Base-by-base conservation (phyloP, 1,140 invertebrate genomes). In the Euwallacea fornicatus region DNA sequence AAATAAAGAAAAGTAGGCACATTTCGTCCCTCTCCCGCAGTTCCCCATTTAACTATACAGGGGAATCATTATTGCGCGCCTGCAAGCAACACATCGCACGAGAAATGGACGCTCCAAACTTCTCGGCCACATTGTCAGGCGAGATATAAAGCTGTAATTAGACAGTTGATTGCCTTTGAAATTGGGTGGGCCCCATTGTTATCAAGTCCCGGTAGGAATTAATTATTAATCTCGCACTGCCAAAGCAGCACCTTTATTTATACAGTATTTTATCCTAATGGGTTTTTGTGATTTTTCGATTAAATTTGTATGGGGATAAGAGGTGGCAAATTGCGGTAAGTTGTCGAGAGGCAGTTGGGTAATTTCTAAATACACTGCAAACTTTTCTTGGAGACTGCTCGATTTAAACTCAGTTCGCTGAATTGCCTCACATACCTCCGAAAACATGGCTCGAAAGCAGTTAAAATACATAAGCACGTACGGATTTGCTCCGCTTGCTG, bases 101-200 rank as follows among this genome's bases (percentile, higher is more conserved):
- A 67, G 54, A 67, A 67, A 58, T 67, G 46, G 55, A 43, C 65
- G 56, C 59, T 59, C 56, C 65, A 46, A 67, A 67, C 65, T 59
- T 67, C 65, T 67, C 65, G 15, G 43, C 54, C 55, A 46, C 65
- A 58, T 67, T 67, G 65, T 67, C 65, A 58, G 54, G 21, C 54
- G 13, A 47, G 55, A 44, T 59, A 67, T 67, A 58, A 67, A 67
- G 65, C 54, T 67, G 56, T 67, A 67, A 67, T 67, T 67, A 67
- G 65, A 58, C 65, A 67, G 54, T 59, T 67, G 65, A 67, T 67
- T 67, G 65, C 65, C 46, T 67, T 46, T 47, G 41, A 44, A 58
- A 58, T 59, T 44, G 65, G 54, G 41, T 42, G 55, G 65, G 42
- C 41, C 41, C 60, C 60, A 62, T 62, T 62, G 60, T 62, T 46